phyloP scores from a whole-genome alignment of 2,888 invertebrate species.

The Lithophane semibrunnea region DNA sequence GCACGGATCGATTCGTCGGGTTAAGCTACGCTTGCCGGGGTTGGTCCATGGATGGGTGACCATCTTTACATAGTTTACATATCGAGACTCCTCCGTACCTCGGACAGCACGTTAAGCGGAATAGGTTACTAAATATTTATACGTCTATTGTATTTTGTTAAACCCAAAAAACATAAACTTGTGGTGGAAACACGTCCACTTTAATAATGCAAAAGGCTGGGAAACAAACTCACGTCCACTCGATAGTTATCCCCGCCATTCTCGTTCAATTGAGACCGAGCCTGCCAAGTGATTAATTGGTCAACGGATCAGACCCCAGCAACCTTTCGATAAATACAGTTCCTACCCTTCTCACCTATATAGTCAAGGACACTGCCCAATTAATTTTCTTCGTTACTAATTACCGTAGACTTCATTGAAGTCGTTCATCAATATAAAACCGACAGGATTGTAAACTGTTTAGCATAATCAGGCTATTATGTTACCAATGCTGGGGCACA shows the following conservation, averaged over 20 bases:
- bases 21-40: too few relatives aligned
- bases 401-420: slow-evolving; percentile 3
- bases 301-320: slow-evolving; percentile 14
- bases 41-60: too few relatives aligned
- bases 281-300: slow-evolving; percentile 44
- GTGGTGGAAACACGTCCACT: not conserved
- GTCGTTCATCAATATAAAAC: not conserved
- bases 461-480: too few relatives aligned
- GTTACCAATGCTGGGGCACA: too few relatives aligned
- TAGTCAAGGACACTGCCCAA: slow-evolving; percentile 11
- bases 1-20: too few relatives aligned
- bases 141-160: too few relatives aligned
- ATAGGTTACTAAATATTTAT: too few relatives aligned
- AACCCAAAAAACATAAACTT: not conserved
- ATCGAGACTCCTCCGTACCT: too few relatives aligned
- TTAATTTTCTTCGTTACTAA: slow-evolving; percentile 25
- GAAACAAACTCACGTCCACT: not conserved
- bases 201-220: not conserved
- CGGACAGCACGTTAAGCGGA: too few relatives aligned
- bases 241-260: not conserved
- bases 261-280: slow-evolving; percentile 26
- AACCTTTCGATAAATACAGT: slow-evolving; percentile 41
- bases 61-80: too few relatives aligned
- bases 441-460: not conserved
- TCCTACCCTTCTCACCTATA: slow-evolving; percentile 35